These are phyloP conservation scores for Spinibarbus caldwelli DNA, from an alignment of 2,797 vertebrate species.

Conservation along the genomic window DNA sequence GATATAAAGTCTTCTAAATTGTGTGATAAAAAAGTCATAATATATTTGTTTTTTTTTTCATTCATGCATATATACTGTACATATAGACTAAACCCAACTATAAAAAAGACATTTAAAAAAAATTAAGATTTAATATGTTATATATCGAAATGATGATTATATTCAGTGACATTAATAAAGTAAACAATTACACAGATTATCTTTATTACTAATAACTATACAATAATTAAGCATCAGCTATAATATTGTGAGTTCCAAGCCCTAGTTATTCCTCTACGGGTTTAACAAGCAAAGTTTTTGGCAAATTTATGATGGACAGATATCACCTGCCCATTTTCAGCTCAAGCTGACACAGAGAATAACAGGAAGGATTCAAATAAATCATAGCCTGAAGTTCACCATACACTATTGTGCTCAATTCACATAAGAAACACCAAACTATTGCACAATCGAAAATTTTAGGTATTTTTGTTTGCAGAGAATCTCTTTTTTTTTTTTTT, in stretches of 20 bases:
- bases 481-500: neutral
- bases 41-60: too few relatives aligned
- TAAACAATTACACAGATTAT: neutral
- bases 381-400: neutral
- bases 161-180: neutral
- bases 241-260: neutral
- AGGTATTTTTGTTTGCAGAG: neutral
- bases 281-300: neutral
- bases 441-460: neutral
- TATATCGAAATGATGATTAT: neutral
- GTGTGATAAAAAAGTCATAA: too few relatives aligned
- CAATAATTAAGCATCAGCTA: neutral
- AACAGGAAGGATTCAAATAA: neutral
- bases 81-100: neutral
- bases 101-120: neutral
- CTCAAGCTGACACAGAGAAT: neutral
- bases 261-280: neutral
- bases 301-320: neutral
- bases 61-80: too few relatives aligned
- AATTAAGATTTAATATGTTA: neutral
- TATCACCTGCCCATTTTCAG: constrained; percentile 5
- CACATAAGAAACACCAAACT: neutral
- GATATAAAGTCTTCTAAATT: too few relatives aligned
- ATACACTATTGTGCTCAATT: constrained; percentile 21
- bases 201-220: neutral